These are phyloP conservation scores for Drosophila imparisetae DNA, from an alignment of 2,888 invertebrate genomes.

Conservation along the genomic window DNA sequence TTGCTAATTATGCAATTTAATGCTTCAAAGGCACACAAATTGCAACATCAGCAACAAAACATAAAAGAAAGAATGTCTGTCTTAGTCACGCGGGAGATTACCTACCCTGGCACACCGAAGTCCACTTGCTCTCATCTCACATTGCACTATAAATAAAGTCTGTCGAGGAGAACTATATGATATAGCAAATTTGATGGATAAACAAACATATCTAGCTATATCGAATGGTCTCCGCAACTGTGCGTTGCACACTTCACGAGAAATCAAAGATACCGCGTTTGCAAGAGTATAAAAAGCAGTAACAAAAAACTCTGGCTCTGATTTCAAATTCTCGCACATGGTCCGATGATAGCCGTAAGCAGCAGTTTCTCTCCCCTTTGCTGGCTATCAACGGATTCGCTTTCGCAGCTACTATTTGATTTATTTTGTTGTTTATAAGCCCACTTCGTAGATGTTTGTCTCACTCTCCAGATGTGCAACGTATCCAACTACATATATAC, in stretches of 20 bases:
- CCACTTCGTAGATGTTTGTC: constrained; percentile 25
- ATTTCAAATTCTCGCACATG: constrained; percentile 59
- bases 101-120: neutral
- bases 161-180: neutral
- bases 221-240: neutral
- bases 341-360: constrained; percentile 38
- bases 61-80: constrained; percentile 1
- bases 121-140: neutral
- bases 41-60: constrained; percentile 57
- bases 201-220: neutral
- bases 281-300: neutral
- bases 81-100: neutral
- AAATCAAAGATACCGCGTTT: neutral
- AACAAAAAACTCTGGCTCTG: constrained; percentile 26
- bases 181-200: neutral
- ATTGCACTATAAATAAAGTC: neutral
- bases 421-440: constrained; percentile 1
- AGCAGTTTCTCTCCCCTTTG: constrained; percentile 14
- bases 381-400: constrained; percentile 24
- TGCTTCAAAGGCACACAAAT: constrained; percentile 54
- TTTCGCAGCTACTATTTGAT: constrained; percentile 44
- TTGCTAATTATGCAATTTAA: constrained; percentile 78
- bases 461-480: constrained; percentile 15
- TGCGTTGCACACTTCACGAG: neutral
- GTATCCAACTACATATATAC: constrained; percentile 7